These are phyloP conservation scores for Caenorhabditis panamensis DNA, from an alignment of 2,888 invertebrate species.

Conservation along the genomic window DNA sequence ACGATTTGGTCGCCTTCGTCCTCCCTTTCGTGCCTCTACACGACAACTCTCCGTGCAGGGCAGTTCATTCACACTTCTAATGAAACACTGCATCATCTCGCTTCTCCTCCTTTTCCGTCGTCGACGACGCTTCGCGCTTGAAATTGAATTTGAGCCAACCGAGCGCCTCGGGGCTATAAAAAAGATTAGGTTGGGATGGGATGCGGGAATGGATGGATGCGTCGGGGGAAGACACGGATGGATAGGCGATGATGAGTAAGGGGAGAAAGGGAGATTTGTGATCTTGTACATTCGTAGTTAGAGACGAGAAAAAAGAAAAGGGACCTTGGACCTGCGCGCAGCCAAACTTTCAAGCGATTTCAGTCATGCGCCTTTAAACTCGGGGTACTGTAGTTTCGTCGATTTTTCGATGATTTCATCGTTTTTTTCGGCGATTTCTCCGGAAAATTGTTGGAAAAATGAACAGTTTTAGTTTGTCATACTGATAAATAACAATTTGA, in stretches of 20 bases:
- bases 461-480: too few species aligned
- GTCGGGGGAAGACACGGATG: conserved; percentile 18
- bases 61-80: conserved; percentile 61
- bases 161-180: conserved; percentile 60
- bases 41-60: neutral
- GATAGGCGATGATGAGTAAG: conserved; percentile 8
- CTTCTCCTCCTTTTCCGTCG: conserved; percentile 7
- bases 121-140: conserved; percentile 1
- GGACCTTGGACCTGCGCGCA: too few species aligned
- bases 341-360: too few species aligned
- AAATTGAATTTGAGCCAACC: conserved; percentile 59
- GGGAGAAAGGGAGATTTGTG: conserved; percentile 13
- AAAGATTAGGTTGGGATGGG: conserved; percentile 52
- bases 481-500: too few species aligned
- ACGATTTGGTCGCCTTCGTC: conserved; percentile 49
- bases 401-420: too few species aligned
- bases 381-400: too few species aligned
- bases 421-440: too few species aligned
- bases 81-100: conserved; percentile 43
- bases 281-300: neutral
- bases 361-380: too few species aligned
- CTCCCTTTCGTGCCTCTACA: neutral
- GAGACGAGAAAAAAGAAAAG: too few species aligned
- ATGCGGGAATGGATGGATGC: too few species aligned
- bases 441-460: too few species aligned